Base-by-base conservation (phyloP, 2,113 vertebrate species). In the Chrysemys picta region DNA sequence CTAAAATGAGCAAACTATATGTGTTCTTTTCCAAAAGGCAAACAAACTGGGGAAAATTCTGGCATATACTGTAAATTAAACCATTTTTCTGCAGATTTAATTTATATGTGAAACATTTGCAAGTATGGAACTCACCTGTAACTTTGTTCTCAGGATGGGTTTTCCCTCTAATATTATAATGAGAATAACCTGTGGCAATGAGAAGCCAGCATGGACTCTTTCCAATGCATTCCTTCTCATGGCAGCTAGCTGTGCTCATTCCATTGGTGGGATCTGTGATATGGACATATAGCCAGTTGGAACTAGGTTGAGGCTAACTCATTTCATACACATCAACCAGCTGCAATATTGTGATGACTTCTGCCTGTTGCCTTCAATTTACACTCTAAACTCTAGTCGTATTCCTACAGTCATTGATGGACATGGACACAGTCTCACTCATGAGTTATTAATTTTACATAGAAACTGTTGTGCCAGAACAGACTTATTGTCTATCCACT, bases 121-220 rank as follows among this genome's bases (percentile, higher is more conserved):
- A 54, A 59, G 52, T 84, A 69, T 57, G 45, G 84, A 91, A 49
- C 31, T 69, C 85, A 78, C 85, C 82, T 82, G 84, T 94, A 88
- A 93, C 72, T 94, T 84, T 16, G 80, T 85, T 89, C 87, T 93
- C 94, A 93, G 91, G 94, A 95, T 80, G 56, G 54, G 82, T 95
- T 94, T 93, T 93, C 82, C 21, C 53, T 54, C 53, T 54, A 54
- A 22, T 22, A 8, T 22, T 22, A 3, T 53, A 53, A 8, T 54
- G 21, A 22, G 21, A 54, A 54, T 22, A 22, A 54, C 8, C 21
- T 22, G 53, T 54, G 53, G 8, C 53, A 54, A 54, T 54, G 21
- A 54, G 53, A 54, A 22, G 21, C 53, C 53, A 54, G 53, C 53
- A 54, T 54, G 21, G 53, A 22, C 53, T 54, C 21, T 54, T 54